phyloP scores from a whole-genome alignment of 1,140 invertebrate species.

The Drosophila erecta region DNA sequence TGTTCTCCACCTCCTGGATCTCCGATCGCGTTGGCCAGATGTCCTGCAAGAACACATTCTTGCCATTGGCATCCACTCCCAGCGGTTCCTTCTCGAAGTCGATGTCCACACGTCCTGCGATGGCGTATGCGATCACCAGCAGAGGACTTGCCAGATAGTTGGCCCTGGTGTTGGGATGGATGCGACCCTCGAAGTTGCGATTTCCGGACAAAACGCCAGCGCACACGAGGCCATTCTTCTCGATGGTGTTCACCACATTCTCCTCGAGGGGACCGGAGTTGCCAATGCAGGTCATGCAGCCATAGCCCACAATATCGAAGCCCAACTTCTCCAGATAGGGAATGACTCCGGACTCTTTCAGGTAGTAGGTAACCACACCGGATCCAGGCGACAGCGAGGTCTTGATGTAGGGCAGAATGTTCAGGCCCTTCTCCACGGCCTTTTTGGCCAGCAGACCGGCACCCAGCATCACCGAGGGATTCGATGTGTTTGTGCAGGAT shows the following conservation, averaged over 20 bases:
- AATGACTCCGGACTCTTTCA: slow-evolving; percentile 93
- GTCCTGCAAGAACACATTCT: slow-evolving; percentile 93
- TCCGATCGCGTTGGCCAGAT: slow-evolving; percentile 98
- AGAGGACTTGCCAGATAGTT: slow-evolving; percentile 98
- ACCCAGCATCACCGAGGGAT: slow-evolving; percentile 98
- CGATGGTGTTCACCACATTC: slow-evolving; percentile 95
- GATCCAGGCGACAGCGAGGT: slow-evolving; percentile 98
- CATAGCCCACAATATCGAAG: slow-evolving; percentile 97
- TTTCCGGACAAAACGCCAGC: slow-evolving; percentile 98
- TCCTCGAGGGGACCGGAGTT: slow-evolving; percentile 98
- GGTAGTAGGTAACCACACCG: slow-evolving; percentile 98
- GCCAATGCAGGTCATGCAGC: slow-evolving; percentile 99
- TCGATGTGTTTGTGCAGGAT: slow-evolving; percentile 98
- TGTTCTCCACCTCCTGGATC: slow-evolving; percentile 95
- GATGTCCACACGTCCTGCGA: slow-evolving; percentile 96
- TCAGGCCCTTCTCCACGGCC: slow-evolving; percentile 95
- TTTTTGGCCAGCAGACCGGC: slow-evolving; percentile 97
- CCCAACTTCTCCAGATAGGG: slow-evolving; percentile 94
- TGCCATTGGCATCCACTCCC: slow-evolving; percentile 89
- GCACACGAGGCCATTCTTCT: slow-evolving; percentile 97
- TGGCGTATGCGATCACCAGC: slow-evolving; percentile 97
- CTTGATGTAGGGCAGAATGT: slow-evolving; percentile 96
- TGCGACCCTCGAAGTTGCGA: slow-evolving; percentile 98
- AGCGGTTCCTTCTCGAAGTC: slow-evolving; percentile 96
- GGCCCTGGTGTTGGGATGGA: slow-evolving; percentile 97